Conservation (phyloP, 2,888 invertebrate genomes). For the Maniola hyperantus region DNA sequence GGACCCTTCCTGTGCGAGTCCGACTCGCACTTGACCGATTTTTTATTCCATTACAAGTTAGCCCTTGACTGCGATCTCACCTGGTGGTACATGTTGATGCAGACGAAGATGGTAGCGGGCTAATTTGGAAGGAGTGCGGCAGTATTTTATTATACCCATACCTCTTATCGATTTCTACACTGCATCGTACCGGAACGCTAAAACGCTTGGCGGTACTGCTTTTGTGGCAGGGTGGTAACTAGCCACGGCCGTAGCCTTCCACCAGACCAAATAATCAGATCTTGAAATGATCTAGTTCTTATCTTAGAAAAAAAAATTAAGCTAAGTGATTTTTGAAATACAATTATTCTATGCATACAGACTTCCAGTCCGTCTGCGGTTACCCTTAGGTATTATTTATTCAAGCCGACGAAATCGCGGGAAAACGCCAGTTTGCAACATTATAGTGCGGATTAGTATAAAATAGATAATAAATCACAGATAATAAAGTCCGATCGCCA, state of each 20-base stretch:
- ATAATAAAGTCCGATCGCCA: conserved; percentile 34
- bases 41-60: not conserved
- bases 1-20: too few relatives aligned
- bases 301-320: too few relatives aligned
- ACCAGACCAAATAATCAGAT: too few relatives aligned
- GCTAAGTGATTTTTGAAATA: too few relatives aligned
- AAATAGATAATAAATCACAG: conserved; percentile 24
- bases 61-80: not conserved
- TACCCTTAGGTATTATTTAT: too few relatives aligned
- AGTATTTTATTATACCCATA: not conserved
- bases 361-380: too few relatives aligned
- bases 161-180: not conserved
- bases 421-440: not conserved
- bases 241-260: not conserved
- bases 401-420: not conserved
- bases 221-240: not conserved
- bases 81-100: not conserved
- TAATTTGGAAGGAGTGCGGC: too few relatives aligned
- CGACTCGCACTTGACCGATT: too few relatives aligned
- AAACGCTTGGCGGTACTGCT: not conserved
- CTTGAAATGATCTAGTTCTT: too few relatives aligned
- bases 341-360: too few relatives aligned
- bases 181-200: not conserved
- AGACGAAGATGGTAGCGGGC: not conserved
- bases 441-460: conserved; percentile 1